Base-by-base conservation (phyloP, 1,140 invertebrate genomes). In the Lepeophtheirus salmonis region DNA sequence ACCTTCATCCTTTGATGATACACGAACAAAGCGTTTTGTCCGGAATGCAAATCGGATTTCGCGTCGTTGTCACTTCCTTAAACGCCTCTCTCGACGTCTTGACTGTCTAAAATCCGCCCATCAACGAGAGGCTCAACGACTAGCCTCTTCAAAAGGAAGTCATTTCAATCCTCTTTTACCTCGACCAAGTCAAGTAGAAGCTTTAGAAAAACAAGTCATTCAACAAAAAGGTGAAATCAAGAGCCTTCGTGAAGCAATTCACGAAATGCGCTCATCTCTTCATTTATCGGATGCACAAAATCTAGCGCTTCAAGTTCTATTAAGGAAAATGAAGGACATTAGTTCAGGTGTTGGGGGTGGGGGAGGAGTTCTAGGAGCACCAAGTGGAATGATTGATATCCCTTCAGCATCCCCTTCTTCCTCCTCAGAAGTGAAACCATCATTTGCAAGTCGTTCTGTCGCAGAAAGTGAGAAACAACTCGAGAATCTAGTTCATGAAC, bases 401-500 rank as follows among this genome's bases (percentile, higher is more conserved):
- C 52, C 52, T 3, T 14, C 23, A 14, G 21, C 21, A n/a, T n/a
- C 17, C 16, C 16, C 18, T 22, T 17, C 18, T 22, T 20, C 52
- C 21, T 54, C 23, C 18, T n/a, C n/a, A n/a, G n/a, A n/a, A n/a
- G n/a, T n/a, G n/a, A n/a, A n/a, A n/a, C n/a, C n/a, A n/a, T n/a
- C n/a, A n/a, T n/a, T n/a, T n/a, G n/a, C n/a, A n/a, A n/a, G n/a
- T n/a, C 52, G 52, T 22, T 54, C 52, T 20, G 23, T 54, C 17
- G 22, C 51, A n/a, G 57, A 59, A 16, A 41, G 10, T 17, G 57
- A 59, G 22, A 59, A 50, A 21, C 57, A 59, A 16, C 48, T 59
- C 12, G 57, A 59, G 30, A 59, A 59, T 22, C 57, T 59, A 17
- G 57, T 59, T 22, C 51, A 50, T 52, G 57, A 59, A 22, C 22